phyloP scores from a whole-genome alignment of 2,888 invertebrate genomes.

The Smittia aterrima region DNA sequence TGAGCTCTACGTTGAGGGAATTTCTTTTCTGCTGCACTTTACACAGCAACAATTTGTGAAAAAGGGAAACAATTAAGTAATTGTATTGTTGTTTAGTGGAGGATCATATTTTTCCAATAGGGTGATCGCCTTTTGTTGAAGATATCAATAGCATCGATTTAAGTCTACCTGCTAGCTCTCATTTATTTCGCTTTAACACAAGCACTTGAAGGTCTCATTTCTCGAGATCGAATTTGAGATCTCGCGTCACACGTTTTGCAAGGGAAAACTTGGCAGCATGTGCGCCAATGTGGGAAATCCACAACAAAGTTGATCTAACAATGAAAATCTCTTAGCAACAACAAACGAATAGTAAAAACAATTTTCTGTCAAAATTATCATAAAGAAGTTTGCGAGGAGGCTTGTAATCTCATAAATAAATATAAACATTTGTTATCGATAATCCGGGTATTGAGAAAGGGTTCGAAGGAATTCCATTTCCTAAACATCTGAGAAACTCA shows the following conservation, averaged over 20 bases:
- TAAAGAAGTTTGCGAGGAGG: neutral
- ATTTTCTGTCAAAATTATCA: slow-evolving; percentile 5
- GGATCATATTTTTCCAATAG: slow-evolving; percentile 38
- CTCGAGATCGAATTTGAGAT: neutral
- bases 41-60: slow-evolving; percentile 17
- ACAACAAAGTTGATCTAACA: neutral
- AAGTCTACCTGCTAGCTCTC: neutral
- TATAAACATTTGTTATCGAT: slow-evolving; percentile 29
- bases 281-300: neutral
- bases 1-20: slow-evolving; percentile 1
- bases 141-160: neutral
- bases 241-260: too few species aligned
- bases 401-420: slow-evolving; percentile 32
- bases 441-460: slow-evolving; percentile 28
- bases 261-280: neutral
- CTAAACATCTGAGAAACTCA: neutral
- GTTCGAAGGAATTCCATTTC: neutral
- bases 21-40: slow-evolving; percentile 27
- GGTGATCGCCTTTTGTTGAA: slow-evolving; percentile 21
- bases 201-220: neutral
- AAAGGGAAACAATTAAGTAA: slow-evolving; percentile 41
- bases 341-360: slow-evolving; percentile 7
- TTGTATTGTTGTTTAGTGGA: slow-evolving; percentile 22
- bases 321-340: neutral
- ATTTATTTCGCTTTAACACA: neutral